phyloP scores from a whole-genome alignment of 2,797 vertebrate species.

The Leuciscus waleckii region DNA sequence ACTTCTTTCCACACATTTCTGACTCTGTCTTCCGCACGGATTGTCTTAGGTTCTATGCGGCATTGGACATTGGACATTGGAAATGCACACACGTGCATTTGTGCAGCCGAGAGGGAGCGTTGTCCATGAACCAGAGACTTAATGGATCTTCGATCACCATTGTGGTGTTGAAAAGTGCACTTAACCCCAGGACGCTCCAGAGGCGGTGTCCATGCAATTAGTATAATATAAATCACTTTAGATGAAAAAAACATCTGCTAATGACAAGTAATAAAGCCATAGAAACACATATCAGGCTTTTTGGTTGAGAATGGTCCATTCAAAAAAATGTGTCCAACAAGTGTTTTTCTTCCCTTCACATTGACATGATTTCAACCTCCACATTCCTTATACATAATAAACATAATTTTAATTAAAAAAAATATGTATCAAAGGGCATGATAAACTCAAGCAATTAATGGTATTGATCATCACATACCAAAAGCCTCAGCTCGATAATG shows the following conservation, averaged over 20 bases:
- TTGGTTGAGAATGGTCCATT: neutral
- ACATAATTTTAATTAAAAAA: neutral
- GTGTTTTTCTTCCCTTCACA: neutral
- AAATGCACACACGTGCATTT: neutral
- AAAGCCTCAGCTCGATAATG: neutral
- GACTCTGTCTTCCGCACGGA: neutral
- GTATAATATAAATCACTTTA: slow-evolving; percentile 37
- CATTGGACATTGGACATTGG: too few relatives aligned
- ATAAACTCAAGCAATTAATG: slow-evolving; percentile 16
- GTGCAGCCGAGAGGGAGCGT: neutral
- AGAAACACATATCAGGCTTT: neutral
- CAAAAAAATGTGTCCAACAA: neutral
- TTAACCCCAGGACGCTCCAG: slow-evolving; percentile 42
- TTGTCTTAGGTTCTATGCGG: neutral
- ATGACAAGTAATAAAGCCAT: slow-evolving; percentile 24
- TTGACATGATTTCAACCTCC: neutral
- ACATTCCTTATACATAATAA: neutral
- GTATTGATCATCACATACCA: slow-evolving; percentile 13
- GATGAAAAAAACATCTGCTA: slow-evolving; percentile 11
- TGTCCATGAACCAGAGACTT: slow-evolving; percentile 15
- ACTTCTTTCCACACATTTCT: slow-evolving; percentile 15
- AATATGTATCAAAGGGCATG: neutral
- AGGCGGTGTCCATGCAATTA: slow-evolving; percentile 32
- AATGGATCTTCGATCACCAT: slow-evolving; percentile 34
- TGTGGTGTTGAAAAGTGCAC: slow-evolving; percentile 41